Percentiles rank a stretch among this genome's conserved stretches.
These are phyloP conservation scores for Semicossyphus pulcher DNA, from an alignment of 2,113 vertebrate species.

Conservation along the genomic window DNA sequence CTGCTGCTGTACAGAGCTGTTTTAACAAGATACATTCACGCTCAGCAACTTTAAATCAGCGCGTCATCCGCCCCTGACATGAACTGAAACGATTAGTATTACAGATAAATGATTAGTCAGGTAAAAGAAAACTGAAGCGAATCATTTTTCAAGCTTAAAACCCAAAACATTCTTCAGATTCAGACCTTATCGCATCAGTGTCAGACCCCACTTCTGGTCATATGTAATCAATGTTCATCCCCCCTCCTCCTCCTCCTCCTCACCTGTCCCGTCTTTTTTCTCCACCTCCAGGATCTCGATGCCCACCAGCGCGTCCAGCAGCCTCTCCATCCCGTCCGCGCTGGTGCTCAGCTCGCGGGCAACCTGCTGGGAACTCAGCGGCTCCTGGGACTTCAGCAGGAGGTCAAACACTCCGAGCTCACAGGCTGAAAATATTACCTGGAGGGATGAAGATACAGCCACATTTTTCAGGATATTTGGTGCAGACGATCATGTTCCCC, in stretches of 20 bases:
- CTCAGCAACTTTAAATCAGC: background rate
- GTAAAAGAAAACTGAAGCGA: too few relatives aligned
- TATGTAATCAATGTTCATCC: too few relatives aligned
- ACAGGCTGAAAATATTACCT: slow-evolving; percentile 85
- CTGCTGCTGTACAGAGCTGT: slow-evolving; percentile 81
- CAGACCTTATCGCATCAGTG: too few relatives aligned
- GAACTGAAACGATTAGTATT: background rate
- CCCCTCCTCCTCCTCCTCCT: background rate
- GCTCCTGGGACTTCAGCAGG: slow-evolving; percentile 71
- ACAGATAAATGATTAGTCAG: too few relatives aligned
- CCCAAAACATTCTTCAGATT: background rate
- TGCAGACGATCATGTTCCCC: too few relatives aligned
- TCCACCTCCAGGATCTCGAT: slow-evolving; percentile 83
- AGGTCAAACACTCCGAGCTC: slow-evolving; percentile 85
- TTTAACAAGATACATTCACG: background rate
- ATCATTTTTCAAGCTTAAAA: background rate
- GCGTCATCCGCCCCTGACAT: background rate
- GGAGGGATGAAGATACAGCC: accelerated
- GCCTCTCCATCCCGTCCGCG: slow-evolving; percentile 77
- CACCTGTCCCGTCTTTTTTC: slow-evolving; percentile 69
- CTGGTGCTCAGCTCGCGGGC: slow-evolving; percentile 69
- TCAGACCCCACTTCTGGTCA: too few relatives aligned
- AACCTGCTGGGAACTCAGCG: slow-evolving; percentile 68
- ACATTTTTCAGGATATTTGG: too few relatives aligned
- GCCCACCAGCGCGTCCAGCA: slow-evolving; percentile 82